Percentiles rank a stretch among this genome's conserved stretches.
These are phyloP conservation scores for Palloptera scutellata DNA, from an alignment of 2,888 invertebrate genomes.

Conservation along the genomic window DNA sequence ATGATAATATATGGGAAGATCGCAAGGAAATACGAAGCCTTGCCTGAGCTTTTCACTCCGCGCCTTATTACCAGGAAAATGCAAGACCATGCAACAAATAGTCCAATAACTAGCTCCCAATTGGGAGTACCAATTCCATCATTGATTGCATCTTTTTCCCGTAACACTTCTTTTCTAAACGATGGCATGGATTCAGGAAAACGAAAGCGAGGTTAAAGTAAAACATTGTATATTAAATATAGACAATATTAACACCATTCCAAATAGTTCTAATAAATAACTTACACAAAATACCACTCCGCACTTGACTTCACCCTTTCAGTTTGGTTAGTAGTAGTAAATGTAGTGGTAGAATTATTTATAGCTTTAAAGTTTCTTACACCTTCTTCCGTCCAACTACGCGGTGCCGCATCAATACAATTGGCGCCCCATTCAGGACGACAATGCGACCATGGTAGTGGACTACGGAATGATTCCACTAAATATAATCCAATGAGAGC, in stretches of 20 bases:
- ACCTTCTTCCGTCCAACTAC: constrained; percentile 13
- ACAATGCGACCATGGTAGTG: constrained; percentile 73
- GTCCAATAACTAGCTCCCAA: constrained; percentile 66
- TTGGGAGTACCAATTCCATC: constrained; percentile 69
- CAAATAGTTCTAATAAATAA: constrained; percentile 30
- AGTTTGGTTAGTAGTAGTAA: constrained; percentile 21
- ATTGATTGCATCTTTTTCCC: constrained; percentile 65
- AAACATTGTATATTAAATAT: background rate
- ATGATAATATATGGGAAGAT: constrained; percentile 76
- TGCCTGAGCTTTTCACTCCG: constrained; percentile 73
- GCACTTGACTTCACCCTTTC: constrained; percentile 62
- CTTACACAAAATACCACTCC: constrained; percentile 68
- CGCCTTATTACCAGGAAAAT: constrained; percentile 67
- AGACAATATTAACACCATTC: constrained; percentile 9
- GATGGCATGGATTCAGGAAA: background rate
- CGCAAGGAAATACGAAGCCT: constrained; percentile 78
- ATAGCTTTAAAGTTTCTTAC: constrained; percentile 9
- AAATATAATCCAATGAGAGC: constrained; percentile 71
- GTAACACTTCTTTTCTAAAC: constrained; percentile 66
- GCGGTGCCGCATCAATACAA: constrained; percentile 58
- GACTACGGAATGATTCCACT: constrained; percentile 69
- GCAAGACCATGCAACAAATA: constrained; percentile 66
- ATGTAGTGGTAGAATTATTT: constrained; percentile 18
- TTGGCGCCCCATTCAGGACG: constrained; percentile 66
- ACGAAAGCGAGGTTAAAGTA: background rate